Percentiles rank a stretch among this genome's conserved stretches.
These are phyloP conservation scores for Bellardia bayeri DNA, from an alignment of 2,888 invertebrate genomes.

Conservation along the genomic window DNA sequence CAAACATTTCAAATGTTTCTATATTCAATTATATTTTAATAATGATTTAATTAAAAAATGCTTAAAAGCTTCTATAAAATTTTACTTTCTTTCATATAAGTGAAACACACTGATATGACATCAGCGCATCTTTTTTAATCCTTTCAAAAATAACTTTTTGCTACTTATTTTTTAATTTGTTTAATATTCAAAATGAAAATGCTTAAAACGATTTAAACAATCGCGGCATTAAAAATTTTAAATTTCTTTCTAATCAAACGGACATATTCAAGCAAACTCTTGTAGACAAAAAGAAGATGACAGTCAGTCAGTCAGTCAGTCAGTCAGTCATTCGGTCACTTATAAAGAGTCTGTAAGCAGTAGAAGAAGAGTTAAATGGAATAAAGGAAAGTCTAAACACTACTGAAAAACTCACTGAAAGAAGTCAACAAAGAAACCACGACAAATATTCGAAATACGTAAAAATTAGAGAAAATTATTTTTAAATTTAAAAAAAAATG, in stretches of 20 bases:
- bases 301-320: not conserved
- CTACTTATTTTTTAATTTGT: conserved; percentile 26
- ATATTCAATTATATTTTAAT: not conserved
- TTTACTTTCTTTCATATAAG: conserved; percentile 61
- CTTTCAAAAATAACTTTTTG: conserved; percentile 55
- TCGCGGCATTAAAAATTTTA: conserved; percentile 37
- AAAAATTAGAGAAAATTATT: conserved; percentile 70
- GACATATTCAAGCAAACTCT: not conserved
- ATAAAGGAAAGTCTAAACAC: conserved; percentile 58
- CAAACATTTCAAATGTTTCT: not conserved
- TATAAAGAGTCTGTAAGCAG: conserved; percentile 19
- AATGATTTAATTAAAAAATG: conserved; percentile 24
- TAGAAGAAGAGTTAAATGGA: conserved; percentile 36
- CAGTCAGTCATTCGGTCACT: conserved; percentile 6
- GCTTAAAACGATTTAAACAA: conserved; percentile 39
- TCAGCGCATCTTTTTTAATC: conserved; percentile 31
- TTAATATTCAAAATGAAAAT: conserved; percentile 39
- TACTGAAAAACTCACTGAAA: conserved; percentile 4
- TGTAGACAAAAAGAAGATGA: conserved; percentile 26
- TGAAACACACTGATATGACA: conserved; percentile 26
- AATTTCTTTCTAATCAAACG: conserved; percentile 60
- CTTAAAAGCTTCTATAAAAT: conserved; percentile 44
- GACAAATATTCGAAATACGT: conserved; percentile 66
- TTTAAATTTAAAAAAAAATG: conserved; percentile 48
- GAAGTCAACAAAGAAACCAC: conserved; percentile 49